Conservation (phyloP, 2,113 vertebrate genomes). For the Ictalurus punctatus region DNA sequence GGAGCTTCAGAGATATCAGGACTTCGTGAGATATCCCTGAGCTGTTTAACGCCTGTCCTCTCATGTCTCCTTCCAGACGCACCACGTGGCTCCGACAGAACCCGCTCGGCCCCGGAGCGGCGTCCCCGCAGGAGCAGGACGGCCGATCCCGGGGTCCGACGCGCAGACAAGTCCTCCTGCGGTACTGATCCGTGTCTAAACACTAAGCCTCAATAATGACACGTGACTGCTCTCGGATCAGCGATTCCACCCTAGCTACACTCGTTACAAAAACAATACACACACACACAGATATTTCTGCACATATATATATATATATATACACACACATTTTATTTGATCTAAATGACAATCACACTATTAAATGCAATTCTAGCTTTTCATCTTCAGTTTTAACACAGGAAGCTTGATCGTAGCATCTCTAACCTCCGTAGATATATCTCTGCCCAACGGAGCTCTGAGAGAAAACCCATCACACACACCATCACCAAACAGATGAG, state of each 20-base stretch:
- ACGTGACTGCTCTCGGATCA: conserved; percentile 17
- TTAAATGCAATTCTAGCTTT: conserved; percentile 14
- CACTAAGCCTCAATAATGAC: conserved; percentile 38
- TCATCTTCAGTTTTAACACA: conserved; percentile 71
- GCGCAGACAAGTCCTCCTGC: background rate
- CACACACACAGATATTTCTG: background rate
- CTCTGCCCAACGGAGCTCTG: conserved; percentile 84
- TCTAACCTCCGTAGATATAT: conserved; percentile 85
- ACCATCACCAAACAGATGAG: no score
- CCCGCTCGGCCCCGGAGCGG: conserved; percentile 56
- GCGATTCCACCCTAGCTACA: background rate
- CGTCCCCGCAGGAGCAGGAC: conserved; percentile 54
- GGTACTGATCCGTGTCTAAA: background rate
- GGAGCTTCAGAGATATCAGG: background rate
- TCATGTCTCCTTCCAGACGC: conserved; percentile 36
- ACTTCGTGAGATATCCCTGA: background rate
- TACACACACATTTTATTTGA: background rate
- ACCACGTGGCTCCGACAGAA: conserved; percentile 57
- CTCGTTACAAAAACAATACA: background rate
- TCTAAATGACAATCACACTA: background rate
- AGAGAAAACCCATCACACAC: background rate
- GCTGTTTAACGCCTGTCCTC: background rate
- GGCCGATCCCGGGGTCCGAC: conserved; percentile 18
- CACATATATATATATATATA: background rate
- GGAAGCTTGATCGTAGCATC: conserved; percentile 83